phyloP scores from a whole-genome alignment of 30 jellyfish, hydroid and myxozoan genomes.

The Sanderia malayensis region DNA sequence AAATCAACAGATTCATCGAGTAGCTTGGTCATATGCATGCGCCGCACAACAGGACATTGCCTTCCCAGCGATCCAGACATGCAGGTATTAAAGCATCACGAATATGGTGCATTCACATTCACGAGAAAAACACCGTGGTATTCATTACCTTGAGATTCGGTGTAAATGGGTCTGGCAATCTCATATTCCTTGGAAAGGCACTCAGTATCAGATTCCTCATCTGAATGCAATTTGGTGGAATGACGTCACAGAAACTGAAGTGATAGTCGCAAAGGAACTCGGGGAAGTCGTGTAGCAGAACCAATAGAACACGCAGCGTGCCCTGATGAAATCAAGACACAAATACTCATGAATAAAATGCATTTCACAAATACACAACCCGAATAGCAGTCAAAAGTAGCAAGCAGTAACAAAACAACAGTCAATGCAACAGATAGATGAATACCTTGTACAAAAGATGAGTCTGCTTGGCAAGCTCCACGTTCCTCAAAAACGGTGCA shows the following conservation, averaged over 20 bases:
- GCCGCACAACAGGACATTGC: too few species aligned
- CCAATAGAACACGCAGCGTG: slow-evolving; percentile 91
- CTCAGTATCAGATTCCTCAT: slow-evolving; percentile 95
- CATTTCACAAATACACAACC: too few species aligned
- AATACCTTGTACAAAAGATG: slow-evolving; percentile 87
- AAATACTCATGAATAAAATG: too few species aligned
- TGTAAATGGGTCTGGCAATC: slow-evolving; percentile 97
- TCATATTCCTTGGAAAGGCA: slow-evolving; percentile 98
- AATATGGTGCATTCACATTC: too few species aligned
- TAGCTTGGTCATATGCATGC: too few species aligned
- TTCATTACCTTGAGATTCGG: slow-evolving; percentile 82
- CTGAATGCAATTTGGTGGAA: slow-evolving; percentile 97
- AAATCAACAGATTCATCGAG: too few species aligned
- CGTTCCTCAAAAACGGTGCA: slow-evolving; percentile 95
- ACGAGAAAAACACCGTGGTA: too few species aligned
- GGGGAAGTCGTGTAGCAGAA: slow-evolving; percentile 93
- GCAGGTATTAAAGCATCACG: too few species aligned
- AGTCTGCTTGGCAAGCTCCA: slow-evolving; percentile 93
- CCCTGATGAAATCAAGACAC: slow-evolving; percentile 72
- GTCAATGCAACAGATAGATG: too few species aligned
- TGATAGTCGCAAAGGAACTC: slow-evolving; percentile 96
- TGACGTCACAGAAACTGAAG: slow-evolving; percentile 95
- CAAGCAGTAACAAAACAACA: too few species aligned
- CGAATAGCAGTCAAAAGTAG: too few species aligned
- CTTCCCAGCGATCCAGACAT: too few species aligned